Evolutionary conservation across 2,888 invertebrate genomes (phyloP), one percentile per base, ranked within the genome.

Genomic region (Petrophora chlorosata): DNA sequence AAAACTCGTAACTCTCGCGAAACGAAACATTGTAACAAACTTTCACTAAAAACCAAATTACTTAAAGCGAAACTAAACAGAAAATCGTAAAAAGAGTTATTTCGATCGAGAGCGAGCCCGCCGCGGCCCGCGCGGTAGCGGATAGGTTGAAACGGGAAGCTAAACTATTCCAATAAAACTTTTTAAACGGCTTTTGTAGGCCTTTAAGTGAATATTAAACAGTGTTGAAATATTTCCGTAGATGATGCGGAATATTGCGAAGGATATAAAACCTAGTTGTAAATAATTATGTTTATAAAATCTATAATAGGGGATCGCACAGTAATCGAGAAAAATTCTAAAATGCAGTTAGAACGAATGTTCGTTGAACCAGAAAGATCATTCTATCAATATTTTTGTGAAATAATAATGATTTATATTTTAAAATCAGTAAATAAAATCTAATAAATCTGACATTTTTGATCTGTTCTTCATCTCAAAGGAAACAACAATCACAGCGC

Each of bases 151-250:
- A 52, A 63, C 49, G 63, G 52, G 60, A 55, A 67, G 63, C 61
- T 61, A 53, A 82, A 82, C 82, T 82, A 82, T 82, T 82, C 71
- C 77, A 82, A 83, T 82, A 82, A 82, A 82, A 80, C 65, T 81
- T 79, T 69, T 73, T 68, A 65, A 78, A 70, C 67, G 70, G 67
- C 67, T 70, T 72, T 64, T 62, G 60, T 53, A 53, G 56, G 54
- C 58, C 47, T 67, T 68, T 66, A 64, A 42, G 58, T 65, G 56
- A 48, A 51, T 56, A 53, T 53, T 51, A 53, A 53, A 59, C 35
- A 36, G 41, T 26, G 44, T 43, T 47, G 26, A 23, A 25, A 28
- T 38, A 38, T 41, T 32, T 40, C 19, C 28, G 22, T 36, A 34
- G 38, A 40, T 53, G 19, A 22, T 29, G 8, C 8, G 4, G 32